Evolutionary conservation across 2,888 invertebrate genomes (phyloP), one percentile per base, ranked within the genome.

Genomic region (Pseudococcus jackbeardsleyi): DNA sequence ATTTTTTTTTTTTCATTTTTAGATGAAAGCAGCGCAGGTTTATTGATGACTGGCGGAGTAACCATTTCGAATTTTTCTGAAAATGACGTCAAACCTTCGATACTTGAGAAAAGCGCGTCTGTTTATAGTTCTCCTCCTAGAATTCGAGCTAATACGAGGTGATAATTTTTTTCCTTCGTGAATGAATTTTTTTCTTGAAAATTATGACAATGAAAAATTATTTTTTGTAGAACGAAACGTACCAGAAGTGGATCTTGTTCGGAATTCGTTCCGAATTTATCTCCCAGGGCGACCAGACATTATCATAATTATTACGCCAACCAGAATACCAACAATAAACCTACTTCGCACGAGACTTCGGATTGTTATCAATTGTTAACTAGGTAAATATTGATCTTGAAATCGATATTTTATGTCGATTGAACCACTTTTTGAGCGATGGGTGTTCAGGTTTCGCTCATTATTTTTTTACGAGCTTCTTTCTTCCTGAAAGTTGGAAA

Each of bases 41-140:
- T 93, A 90, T 92, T 93, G 84, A 93, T 93, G 89, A 93, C 93
- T 39, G 93, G 93, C 92, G 89, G 88, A 8, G 88, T 88, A 12
- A 54, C 59, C 0, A 88, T 88, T 72, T 50, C 85, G 7, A 68
- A 84, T 84, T 88, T 72, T 39, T 46, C 85, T 33, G 85, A 85
- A 77, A 88, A 88, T 39, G 88, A 85, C 11, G 68, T 85, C 17
- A 84, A 84, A 48, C 19, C 54, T 46, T 84, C 68, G 33, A 59
- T 84, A 59, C 33, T 84, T 17, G 88, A 88, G n/a, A 88, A 88
- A 12, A 88, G 15, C 22, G 19, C 26, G 7, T 84, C 88, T 4
- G 82, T 84, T 17, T 88, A 59, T 42, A 88, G 68, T 84, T 88
- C 88, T n/a, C 84, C 88, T n/a, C 84, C 88, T 19, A 48, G 88